Percentiles rank a stretch among this genome's conserved stretches.
Evolutionary conservation across 1,140 invertebrate species (phyloP).

Genomic region (Diabrotica undecimpunctata): DNA sequence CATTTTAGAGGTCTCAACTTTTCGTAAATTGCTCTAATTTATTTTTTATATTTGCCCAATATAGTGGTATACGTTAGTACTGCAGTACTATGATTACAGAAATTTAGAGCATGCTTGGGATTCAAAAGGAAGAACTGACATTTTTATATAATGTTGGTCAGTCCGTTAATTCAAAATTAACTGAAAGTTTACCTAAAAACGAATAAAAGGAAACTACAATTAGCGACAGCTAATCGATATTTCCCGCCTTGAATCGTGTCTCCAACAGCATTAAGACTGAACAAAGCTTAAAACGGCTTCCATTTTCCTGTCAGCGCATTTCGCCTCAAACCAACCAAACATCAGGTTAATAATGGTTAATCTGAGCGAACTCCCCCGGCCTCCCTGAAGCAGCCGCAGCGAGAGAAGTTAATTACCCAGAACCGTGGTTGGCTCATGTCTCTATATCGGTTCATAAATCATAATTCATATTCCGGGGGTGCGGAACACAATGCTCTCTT

Average conservation of each 20-base stretch:
- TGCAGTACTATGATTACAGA: no score
- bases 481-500: constrained; percentile 32
- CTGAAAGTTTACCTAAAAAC: no score
- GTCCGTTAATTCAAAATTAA: no score
- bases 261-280: background rate
- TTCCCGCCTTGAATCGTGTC: background rate
- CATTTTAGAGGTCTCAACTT: no score
- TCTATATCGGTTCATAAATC: constrained; percentile 35
- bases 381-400: background rate
- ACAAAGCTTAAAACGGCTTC: constrained; percentile 5
- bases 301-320: constrained; percentile 11
- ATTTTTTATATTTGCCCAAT: no score
- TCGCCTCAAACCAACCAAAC: constrained; percentile 17
- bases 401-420: constrained; percentile 39
- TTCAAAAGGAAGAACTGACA: no score
- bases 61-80: no score
- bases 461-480: constrained; percentile 39
- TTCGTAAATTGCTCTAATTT: no score
- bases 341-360: constrained; percentile 37
- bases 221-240: background rate
- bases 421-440: constrained; percentile 40
- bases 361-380: constrained; percentile 32
- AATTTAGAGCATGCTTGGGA: no score
- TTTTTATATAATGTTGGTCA: no score
- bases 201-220: no score